Base-by-base conservation (phyloP, 2,888 invertebrate species). In the Parthenolecanium corni region DNA sequence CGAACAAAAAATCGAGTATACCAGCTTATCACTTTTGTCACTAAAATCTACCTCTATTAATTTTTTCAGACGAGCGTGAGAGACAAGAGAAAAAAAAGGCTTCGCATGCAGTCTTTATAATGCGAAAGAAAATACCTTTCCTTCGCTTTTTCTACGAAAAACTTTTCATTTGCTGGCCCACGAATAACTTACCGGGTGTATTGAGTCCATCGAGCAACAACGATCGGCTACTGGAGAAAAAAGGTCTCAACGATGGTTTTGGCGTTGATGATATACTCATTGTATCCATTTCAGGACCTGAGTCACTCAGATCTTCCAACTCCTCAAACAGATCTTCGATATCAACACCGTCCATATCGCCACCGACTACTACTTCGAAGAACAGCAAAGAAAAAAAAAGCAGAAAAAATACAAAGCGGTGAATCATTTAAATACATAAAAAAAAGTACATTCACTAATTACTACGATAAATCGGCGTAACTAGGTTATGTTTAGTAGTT, bases 261-360 rank as follows among this genome's bases (percentile, higher is more conserved):
- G 96, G 96, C 51, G 95, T 95, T 68, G 95, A 96, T 67, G 91
- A 89, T 71, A 96, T 91, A 72, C 93, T 94, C 80, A 96, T 86
- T 57, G 92, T 94, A 75, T 96, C 96, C 77, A 88, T 80, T 72
- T 94, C 94, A 6, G 91, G 94, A 0, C 90, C 94, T 12, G 93
- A 94, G 74, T 97, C 97, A 69, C 92, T 92, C 66, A 96, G 77
- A 66, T 95, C 94, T 75, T 96, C 96, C 68, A 97, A 76, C 74
- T 98, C 96, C 78, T 97, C 86, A 76, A 97, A 89, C 64, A 95
- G 79, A 70, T 94, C 93, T 73, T 95, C 94, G 72, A 93, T 88
- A 73, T 91, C 76, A 57, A 75, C 75, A 23, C 74, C 74, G 67
- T 75, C 90, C 73, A 89, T 84, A 70, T 89, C 88, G 61, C 86